Conservation (phyloP, 2,113 vertebrate species). For the Tauraco erythrolophus region DNA sequence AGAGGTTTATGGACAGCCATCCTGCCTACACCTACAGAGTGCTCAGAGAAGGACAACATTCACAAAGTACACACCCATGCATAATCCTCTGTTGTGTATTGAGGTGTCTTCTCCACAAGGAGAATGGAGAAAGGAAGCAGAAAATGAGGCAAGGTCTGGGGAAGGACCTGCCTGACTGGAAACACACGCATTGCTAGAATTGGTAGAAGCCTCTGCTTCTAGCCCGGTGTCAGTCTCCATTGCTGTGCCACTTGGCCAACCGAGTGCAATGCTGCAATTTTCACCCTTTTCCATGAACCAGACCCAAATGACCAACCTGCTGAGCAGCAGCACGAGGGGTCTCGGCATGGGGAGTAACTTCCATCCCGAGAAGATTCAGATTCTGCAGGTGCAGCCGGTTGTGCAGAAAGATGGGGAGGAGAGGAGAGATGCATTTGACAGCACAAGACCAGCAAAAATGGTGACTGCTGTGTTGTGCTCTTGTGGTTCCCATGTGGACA, state of each 20-base stretch:
- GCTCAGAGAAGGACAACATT: neutral
- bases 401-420: neutral
- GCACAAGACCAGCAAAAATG: neutral
- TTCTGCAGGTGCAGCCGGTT: neutral
- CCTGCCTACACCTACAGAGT: rapidly evolving
- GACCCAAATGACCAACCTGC: neutral
- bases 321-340: neutral
- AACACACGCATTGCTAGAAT: neutral
- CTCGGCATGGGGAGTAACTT: neutral
- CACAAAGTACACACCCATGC: neutral
- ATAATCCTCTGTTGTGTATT: neutral
- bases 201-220: neutral
- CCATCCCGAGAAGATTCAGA: neutral
- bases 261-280: neutral
- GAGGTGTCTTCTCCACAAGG: neutral
- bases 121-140: neutral
- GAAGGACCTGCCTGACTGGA: neutral
- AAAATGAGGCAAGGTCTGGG: neutral
- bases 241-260: neutral
- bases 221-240: neutral
- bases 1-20: neutral
- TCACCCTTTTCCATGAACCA: neutral
- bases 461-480: neutral
- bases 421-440: neutral
- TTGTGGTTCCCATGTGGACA: neutral